A percentile compares a stretch with the other conserved stretches of the same genome.
Conservation (phyloP, 2,797 vertebrate species). For the Cyclopterus lumpus region DNA sequence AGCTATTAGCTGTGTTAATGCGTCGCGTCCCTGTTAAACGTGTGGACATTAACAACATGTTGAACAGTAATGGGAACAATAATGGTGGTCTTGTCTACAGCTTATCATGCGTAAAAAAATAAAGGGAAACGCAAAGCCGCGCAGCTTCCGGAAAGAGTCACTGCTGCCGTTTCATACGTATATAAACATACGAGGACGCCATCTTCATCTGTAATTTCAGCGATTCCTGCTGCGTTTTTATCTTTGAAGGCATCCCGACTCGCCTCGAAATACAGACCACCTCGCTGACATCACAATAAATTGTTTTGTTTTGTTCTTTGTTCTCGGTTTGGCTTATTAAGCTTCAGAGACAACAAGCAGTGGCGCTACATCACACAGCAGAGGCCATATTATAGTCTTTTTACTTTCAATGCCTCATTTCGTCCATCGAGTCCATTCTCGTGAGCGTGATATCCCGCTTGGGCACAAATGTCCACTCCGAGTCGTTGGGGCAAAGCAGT, state of each 20-base stretch:
- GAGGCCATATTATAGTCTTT: not conserved
- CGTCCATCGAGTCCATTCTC: too few species aligned
- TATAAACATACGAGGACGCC: not conserved
- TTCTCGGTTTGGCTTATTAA: not conserved
- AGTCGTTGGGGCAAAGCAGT: not conserved
- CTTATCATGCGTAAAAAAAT: slow-evolving; percentile 50
- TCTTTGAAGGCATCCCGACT: not conserved
- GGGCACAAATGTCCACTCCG: not conserved
- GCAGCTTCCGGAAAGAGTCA: slow-evolving; percentile 15
- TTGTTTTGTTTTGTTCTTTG: not conserved
- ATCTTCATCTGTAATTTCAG: not conserved
- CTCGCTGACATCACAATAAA: not conserved
- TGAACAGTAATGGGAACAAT: slow-evolving; percentile 66
- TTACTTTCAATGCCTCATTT: not conserved
- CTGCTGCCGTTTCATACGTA: not conserved
- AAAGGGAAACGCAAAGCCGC: slow-evolving; percentile 11
- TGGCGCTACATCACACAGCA: not conserved
- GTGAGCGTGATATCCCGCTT: too few species aligned
- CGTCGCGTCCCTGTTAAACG: slow-evolving; percentile 63
- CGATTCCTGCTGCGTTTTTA: not conserved
- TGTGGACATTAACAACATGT: slow-evolving; percentile 67
- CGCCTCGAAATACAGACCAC: not conserved
- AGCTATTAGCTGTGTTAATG: slow-evolving; percentile 72
- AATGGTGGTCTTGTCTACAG: slow-evolving; percentile 58
- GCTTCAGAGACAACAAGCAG: not conserved